phyloP scores from a whole-genome alignment of 2,113 vertebrate genomes.

The Murina feae region DNA sequence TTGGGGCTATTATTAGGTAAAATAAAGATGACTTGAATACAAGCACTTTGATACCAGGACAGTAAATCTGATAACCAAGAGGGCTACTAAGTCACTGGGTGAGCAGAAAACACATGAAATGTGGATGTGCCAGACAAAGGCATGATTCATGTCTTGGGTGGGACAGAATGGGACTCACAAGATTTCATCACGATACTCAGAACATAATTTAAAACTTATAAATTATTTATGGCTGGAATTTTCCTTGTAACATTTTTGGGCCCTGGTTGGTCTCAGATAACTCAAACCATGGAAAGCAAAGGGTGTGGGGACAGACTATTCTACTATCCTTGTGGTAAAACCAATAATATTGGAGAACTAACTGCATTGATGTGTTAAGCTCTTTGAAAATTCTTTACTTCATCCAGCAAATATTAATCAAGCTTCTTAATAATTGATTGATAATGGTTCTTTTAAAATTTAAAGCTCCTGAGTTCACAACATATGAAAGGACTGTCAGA shows the following conservation, averaged over 20 bases:
- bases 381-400: slow-evolving; percentile 16
- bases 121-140: neutral
- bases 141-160: too few relatives aligned
- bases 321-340: neutral
- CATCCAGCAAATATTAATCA: slow-evolving; percentile 10
- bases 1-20: neutral
- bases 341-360: neutral
- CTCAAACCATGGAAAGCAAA: neutral
- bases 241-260: neutral
- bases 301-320: neutral
- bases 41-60: neutral
- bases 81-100: neutral
- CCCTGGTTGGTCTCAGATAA: neutral
- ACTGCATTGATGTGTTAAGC: neutral
- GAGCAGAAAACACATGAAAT: neutral
- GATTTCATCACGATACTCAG: neutral
- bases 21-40: neutral
- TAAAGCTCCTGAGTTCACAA: neutral
- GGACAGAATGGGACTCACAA: too few relatives aligned
- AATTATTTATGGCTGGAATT: neutral
- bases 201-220: neutral
- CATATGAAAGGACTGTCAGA: neutral
- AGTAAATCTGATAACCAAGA: neutral
- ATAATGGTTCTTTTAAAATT: neutral
- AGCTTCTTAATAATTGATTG: neutral